Evolutionary conservation across 2,888 invertebrate species (phyloP).

Genomic region (Cremastinae sp.): DNA sequence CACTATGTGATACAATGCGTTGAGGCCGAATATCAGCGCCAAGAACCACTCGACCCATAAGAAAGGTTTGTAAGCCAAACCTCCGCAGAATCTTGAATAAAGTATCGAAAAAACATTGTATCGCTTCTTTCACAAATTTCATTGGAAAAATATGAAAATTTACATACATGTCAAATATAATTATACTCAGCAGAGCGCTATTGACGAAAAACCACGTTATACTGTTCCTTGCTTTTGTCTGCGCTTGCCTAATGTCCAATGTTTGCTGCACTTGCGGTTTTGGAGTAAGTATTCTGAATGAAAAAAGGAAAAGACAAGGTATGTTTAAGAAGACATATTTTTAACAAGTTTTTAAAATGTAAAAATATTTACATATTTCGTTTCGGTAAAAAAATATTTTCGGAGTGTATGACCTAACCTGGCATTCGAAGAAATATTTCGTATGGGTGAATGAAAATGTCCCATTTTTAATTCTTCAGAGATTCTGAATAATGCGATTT

Average conservation of each 20-base stretch:
- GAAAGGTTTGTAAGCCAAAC: slow-evolving; percentile 73
- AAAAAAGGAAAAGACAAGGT: neutral
- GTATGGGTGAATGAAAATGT: slow-evolving; percentile 75
- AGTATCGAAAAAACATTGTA: slow-evolving; percentile 4
- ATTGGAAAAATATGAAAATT: neutral
- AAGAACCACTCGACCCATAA: slow-evolving; percentile 76
- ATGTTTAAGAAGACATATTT: neutral
- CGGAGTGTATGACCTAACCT: slow-evolving; percentile 66
- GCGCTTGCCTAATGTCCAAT: slow-evolving; percentile 82
- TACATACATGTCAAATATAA: slow-evolving; percentile 85
- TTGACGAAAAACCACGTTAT: slow-evolving; percentile 85
- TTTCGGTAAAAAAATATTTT: neutral
- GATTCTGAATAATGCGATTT: neutral
- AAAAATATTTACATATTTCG: neutral
- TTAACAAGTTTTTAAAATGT: slow-evolving; percentile 6
- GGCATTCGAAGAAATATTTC: slow-evolving; percentile 75
- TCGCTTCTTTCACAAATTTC: neutral
- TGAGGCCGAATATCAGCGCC: slow-evolving; percentile 80
- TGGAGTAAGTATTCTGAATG: slow-evolving; percentile 72
- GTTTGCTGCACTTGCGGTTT: slow-evolving; percentile 82
- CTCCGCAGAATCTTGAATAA: slow-evolving; percentile 71
- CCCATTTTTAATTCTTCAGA: slow-evolving; percentile 66
- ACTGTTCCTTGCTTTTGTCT: slow-evolving; percentile 81
- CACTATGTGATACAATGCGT: slow-evolving; percentile 82
- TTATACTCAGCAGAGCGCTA: slow-evolving; percentile 81